phyloP scores from a whole-genome alignment of 2,797 vertebrate genomes.

The Pachyuromys duprasi region DNA sequence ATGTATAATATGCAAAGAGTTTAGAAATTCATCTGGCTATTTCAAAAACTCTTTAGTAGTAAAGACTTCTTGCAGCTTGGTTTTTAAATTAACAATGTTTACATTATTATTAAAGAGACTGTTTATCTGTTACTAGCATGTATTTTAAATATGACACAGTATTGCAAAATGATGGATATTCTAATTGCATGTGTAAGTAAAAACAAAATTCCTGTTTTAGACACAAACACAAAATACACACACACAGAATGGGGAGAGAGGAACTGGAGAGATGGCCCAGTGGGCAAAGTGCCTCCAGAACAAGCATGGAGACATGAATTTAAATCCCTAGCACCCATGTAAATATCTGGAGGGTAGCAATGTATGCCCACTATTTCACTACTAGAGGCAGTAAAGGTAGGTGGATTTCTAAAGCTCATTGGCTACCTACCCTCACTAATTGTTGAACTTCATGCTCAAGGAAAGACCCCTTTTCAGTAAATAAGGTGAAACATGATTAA shows the following conservation, averaged over 20 bases:
- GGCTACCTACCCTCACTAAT: too few relatives aligned
- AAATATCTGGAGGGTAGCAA: neutral
- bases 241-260: fast-evolving
- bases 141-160: neutral
- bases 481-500: too few relatives aligned
- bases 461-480: neutral
- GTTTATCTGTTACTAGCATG: neutral
- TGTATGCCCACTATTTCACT: neutral
- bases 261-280: neutral
- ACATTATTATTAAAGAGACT: neutral
- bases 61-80: neutral
- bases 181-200: neutral
- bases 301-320: neutral
- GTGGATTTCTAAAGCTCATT: neutral
- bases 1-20: neutral
- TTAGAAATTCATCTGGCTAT: neutral
- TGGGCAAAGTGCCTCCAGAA: neutral
- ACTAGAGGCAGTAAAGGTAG: too few relatives aligned
- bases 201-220: neutral
- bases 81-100: slow-evolving; percentile 27
- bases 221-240: slow-evolving; percentile 23
- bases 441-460: neutral
- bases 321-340: neutral
- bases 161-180: slow-evolving; percentile 31
- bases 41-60: neutral